Evolutionary conservation across 1,140 invertebrate genomes (phyloP).

Genomic region (Helicoverpa zea): DNA sequence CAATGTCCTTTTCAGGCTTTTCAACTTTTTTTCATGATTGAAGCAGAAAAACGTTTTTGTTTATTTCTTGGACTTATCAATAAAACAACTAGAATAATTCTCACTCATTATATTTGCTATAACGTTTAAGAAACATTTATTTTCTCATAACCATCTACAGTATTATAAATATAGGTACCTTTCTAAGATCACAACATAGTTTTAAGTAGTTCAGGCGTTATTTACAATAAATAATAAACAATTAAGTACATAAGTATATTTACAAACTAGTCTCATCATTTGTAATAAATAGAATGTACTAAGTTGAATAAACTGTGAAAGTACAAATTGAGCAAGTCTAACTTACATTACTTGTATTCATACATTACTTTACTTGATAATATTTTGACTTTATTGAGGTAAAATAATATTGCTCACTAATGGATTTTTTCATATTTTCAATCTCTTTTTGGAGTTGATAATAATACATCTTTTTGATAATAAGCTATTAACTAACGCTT

Average conservation of each 20-base stretch:
- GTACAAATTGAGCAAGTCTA: constrained; percentile 31
- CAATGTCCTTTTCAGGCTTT: too few relatives aligned
- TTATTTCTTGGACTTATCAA: not conserved
- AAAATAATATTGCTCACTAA: too few relatives aligned
- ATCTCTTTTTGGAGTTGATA: too few relatives aligned
- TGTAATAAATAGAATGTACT: constrained; percentile 55
- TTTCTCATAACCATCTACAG: constrained; percentile 50
- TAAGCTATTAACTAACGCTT: too few relatives aligned
- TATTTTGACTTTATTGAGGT: not conserved
- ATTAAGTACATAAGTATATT: constrained; percentile 65
- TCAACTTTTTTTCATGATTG: too few relatives aligned
- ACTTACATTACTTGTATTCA: not conserved
- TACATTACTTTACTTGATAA: too few relatives aligned
- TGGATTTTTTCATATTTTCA: too few relatives aligned
- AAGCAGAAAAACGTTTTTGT: too few relatives aligned
- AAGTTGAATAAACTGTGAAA: constrained; percentile 33
- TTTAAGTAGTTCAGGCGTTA: constrained; percentile 64
- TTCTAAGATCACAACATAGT: constrained; percentile 77
- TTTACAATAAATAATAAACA: constrained; percentile 78
- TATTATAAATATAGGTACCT: constrained; percentile 59
- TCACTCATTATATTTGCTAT: constrained; percentile 64
- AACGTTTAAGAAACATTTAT: constrained; percentile 67
- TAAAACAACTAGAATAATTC: constrained; percentile 48
- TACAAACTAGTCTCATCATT: constrained; percentile 71
- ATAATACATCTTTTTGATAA: too few relatives aligned